phyloP scores from a whole-genome alignment of 2,113 vertebrate species.

The Nothobranchius furzeri region DNA sequence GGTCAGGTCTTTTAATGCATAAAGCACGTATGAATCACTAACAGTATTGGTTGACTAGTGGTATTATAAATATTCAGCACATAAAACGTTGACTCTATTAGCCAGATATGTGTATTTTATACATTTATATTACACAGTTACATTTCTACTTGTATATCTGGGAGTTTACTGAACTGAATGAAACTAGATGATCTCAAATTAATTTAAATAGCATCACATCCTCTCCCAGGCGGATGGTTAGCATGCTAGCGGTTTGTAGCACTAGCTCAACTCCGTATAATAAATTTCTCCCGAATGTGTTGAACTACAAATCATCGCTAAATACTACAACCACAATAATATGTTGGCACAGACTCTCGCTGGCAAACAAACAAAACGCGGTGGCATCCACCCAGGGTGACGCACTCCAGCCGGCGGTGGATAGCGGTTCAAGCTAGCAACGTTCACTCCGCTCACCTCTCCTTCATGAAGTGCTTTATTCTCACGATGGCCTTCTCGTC shows the following conservation, averaged over 20 bases:
- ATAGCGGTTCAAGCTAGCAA: constrained; percentile 50
- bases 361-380: not conserved
- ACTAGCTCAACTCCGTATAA: not conserved
- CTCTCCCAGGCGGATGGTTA: constrained; percentile 17
- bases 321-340: not conserved
- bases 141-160: too few species aligned
- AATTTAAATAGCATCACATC: constrained; percentile 30
- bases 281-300: accelerated
- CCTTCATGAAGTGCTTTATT: constrained; percentile 83
- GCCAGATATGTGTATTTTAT: too few species aligned
- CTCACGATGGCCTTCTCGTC: constrained; percentile 81
- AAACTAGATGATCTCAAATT: too few species aligned
- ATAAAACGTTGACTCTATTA: too few species aligned
- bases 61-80: too few species aligned
- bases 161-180: too few species aligned
- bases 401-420: constrained; percentile 40
- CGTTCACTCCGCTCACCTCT: constrained; percentile 71
- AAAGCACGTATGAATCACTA: too few species aligned
- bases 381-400: constrained; percentile 37
- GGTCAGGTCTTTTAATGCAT: too few species aligned
- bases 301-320: accelerated
- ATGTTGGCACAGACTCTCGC: not conserved
- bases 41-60: too few species aligned
- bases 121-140: too few species aligned
- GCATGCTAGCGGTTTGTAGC: constrained; percentile 29